A percentile compares a stretch with the other conserved stretches of the same genome.
Evolutionary conservation across 2,113 vertebrate genomes (phyloP).

Genomic region (human (Homo sapiens)): DNA sequence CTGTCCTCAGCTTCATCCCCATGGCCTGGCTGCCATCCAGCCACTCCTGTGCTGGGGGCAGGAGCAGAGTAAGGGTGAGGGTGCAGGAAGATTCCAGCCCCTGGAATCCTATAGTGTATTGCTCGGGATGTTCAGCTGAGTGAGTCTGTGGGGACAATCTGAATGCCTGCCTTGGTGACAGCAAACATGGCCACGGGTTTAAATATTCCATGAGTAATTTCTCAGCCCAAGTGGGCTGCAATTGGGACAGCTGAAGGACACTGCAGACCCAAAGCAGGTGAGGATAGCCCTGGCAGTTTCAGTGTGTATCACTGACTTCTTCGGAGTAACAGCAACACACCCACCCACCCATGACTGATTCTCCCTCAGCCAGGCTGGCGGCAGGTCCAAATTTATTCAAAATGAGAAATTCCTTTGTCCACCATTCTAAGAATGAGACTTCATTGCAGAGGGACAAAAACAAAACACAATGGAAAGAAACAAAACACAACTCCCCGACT

Average conservation of each 20-base stretch:
- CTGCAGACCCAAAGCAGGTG: constrained; percentile 49
- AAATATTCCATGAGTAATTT: constrained; percentile 55
- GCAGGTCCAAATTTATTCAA: neutral
- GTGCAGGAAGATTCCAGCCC: neutral
- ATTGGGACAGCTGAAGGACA: constrained; percentile 45
- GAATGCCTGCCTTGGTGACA: neutral
- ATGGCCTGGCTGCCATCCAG: neutral
- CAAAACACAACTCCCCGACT: neutral
- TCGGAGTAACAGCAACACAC: neutral
- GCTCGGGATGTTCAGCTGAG: neutral
- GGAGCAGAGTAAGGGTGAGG: neutral
- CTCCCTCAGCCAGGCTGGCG: neutral
- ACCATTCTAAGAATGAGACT: constrained; percentile 24
- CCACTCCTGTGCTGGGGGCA: neutral
- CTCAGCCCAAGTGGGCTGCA: constrained; percentile 55
- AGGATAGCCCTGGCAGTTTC: neutral
- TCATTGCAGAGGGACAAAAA: constrained; percentile 56
- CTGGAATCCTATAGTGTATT: too few species aligned
- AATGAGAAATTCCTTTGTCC: constrained; percentile 42
- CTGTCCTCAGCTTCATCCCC: neutral
- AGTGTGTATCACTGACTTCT: neutral
- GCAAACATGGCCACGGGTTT: neutral
- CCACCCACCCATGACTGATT: neutral
- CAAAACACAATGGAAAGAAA: constrained; percentile 2
- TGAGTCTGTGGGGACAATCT: neutral